These are phyloP conservation scores for Phyllotreta cruciferae DNA, from an alignment of 2,888 invertebrate genomes.

Conservation along the genomic window DNA sequence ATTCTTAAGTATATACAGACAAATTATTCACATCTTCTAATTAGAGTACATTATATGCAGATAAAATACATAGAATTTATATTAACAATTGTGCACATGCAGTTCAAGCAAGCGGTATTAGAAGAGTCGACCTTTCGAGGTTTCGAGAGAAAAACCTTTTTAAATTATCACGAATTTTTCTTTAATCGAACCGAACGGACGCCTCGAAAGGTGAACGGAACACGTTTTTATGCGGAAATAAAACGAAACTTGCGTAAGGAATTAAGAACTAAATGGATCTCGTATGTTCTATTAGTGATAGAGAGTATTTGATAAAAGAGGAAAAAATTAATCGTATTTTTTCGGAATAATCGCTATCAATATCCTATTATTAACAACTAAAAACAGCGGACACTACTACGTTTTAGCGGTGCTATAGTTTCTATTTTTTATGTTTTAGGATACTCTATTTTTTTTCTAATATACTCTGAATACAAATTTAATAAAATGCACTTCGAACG, in stretches of 20 bases:
- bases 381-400: slow-evolving; percentile 27
- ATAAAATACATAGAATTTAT: slow-evolving; percentile 55
- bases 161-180: neutral
- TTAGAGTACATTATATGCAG: slow-evolving; percentile 46
- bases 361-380: slow-evolving; percentile 26
- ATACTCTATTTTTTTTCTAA: too few relatives aligned
- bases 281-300: neutral
- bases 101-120: slow-evolving; percentile 44
- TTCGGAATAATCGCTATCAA: neutral
- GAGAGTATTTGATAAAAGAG: slow-evolving; percentile 1
- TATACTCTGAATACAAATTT: too few relatives aligned
- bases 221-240: neutral
- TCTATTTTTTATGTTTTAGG: slow-evolving; percentile 21
- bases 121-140: slow-evolving; percentile 17
- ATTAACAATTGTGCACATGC: slow-evolving; percentile 62
- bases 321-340: slow-evolving; percentile 2
- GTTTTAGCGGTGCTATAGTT: slow-evolving; percentile 28
- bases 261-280: slow-evolving; percentile 9
- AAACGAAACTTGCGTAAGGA: neutral
- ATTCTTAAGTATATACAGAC: slow-evolving; percentile 53
- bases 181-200: neutral
- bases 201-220: slow-evolving; percentile 8
- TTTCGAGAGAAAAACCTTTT: neutral
- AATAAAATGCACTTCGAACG: too few relatives aligned
- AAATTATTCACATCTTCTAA: slow-evolving; percentile 52